Conservation (phyloP, 2,113 vertebrate species). For the Ophiodon elongatus region DNA sequence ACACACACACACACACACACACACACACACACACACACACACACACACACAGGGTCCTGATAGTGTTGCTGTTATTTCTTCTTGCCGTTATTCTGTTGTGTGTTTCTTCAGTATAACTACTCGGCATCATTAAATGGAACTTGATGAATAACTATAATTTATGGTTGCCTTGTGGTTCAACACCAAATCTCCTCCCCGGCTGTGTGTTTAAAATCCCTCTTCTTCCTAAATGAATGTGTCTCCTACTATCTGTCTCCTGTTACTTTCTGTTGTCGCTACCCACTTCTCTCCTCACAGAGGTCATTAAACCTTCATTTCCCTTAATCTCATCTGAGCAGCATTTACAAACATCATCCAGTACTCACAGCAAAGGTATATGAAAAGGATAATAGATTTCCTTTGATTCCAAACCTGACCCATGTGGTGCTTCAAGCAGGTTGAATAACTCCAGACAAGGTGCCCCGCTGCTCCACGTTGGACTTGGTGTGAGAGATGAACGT, state of each 20-base stretch:
- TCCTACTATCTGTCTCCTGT: slow-evolving; percentile 40
- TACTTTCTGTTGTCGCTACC: slow-evolving; percentile 25
- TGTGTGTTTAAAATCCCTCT: not conserved
- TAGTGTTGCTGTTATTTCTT: slow-evolving; percentile 52
- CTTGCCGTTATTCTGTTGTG: slow-evolving; percentile 29
- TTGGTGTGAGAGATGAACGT: not conserved
- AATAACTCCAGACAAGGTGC: slow-evolving; percentile 5
- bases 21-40: slow-evolving; percentile 40
- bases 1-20: slow-evolving; percentile 26
- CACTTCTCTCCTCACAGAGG: slow-evolving; percentile 22
- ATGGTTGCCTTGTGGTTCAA: not conserved
- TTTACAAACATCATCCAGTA: slow-evolving; percentile 19
- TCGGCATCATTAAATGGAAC: not conserved
- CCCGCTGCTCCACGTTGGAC: not conserved
- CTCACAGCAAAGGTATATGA: not conserved
- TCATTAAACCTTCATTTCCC: slow-evolving; percentile 45
- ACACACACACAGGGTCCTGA: slow-evolving; percentile 34
- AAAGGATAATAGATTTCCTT: slow-evolving; percentile 9
- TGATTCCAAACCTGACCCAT: slow-evolving; percentile 10
- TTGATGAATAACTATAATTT: not conserved
- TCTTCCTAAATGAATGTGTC: slow-evolving; percentile 10
- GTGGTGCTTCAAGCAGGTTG: not conserved
- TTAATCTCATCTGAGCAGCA: slow-evolving; percentile 30
- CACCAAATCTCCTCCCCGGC: not conserved
- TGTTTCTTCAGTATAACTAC: slow-evolving; percentile 17